Evolutionary conservation across 1,140 invertebrate species (phyloP).

Genomic region (Hydropsyche tenuis): DNA sequence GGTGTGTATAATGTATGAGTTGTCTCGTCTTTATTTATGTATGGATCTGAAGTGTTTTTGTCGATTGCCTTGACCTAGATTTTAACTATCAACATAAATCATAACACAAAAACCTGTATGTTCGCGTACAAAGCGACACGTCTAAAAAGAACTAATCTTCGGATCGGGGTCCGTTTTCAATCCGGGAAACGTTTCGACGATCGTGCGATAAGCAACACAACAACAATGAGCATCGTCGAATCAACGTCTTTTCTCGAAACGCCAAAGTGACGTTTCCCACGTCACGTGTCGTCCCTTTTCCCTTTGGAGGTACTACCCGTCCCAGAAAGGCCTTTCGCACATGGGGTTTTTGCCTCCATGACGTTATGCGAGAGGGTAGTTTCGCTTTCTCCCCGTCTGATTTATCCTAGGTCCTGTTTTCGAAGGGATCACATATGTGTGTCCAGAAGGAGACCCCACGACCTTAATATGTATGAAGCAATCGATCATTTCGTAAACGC

Average conservation of each 20-base stretch:
- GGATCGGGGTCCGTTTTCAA: neutral
- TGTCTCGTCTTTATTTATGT: too few relatives aligned
- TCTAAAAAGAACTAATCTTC: too few relatives aligned
- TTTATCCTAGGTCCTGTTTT: too few relatives aligned
- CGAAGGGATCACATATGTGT: neutral
- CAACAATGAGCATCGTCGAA: constrained; percentile 7
- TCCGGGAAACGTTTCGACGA: neutral
- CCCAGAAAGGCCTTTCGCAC: neutral
- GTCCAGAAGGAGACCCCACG: neutral
- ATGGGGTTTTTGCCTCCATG: constrained; percentile 5
- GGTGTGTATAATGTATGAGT: too few relatives aligned
- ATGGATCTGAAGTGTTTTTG: too few relatives aligned
- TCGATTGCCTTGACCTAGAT: too few relatives aligned
- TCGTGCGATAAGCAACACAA: constrained; percentile 1
- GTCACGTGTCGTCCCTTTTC: constrained; percentile 27
- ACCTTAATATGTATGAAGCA: constrained; percentile 23
- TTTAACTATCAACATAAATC: too few relatives aligned
- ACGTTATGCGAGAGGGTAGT: neutral
- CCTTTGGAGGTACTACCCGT: neutral
- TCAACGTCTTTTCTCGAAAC: constrained; percentile 4
- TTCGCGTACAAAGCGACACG: too few relatives aligned
- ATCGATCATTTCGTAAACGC: constrained; percentile 24
- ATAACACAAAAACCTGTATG: too few relatives aligned
- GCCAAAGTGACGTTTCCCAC: constrained; percentile 26
- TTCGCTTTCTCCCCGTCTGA: too few relatives aligned